Evolutionary conservation across 2,888 invertebrate species (phyloP), one percentile per base, ranked within the genome.

Genomic region (Caenorhabditis virilis): DNA sequence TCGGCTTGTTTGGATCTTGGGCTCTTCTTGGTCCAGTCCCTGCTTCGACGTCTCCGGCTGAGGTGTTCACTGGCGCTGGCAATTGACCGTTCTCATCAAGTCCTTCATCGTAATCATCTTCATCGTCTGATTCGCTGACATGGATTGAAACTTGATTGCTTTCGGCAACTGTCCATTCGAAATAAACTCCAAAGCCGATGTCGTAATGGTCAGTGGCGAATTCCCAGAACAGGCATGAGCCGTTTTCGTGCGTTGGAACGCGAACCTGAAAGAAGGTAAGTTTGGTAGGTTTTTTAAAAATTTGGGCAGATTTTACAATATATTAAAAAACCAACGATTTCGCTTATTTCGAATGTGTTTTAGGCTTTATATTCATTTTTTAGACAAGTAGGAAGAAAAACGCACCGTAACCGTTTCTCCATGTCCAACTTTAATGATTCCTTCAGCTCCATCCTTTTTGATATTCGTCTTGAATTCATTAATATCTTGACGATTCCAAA

Each of bases 161-260:
- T 5, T 85, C 85, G 2, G 85, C 82, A 39, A 85, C 80, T 51
- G 90, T 91, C 93, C 95, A 98, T 86, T 98, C 98, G 84, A 99
- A 99, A 85, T 91, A 95, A 47, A 99, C 89, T 1, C 98, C 98
- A 85, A 99, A 99, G 84, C 82, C 83, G 36, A 99, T 91, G 84
- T 99, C 98, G 83, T 95, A 98, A 83, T 90, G 89, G 84, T 99
- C 98, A 0, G 98, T 97, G 15, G 95, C 95, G 85, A 98, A 99
- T 87, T 99, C 98, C 97, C 97, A 98, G 86, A 94, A 97, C 36
- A 99, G 87, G 79, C 92, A 91, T 1, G 90, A 89, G 0, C 97
- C 97, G 78, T 92, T 91, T 69, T 90, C 89, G 83, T 95, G 93
- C 0, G 98, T 98, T 9, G 98, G 98, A 52, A 98, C 97, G 36